phyloP scores from a whole-genome alignment of 2,113 vertebrate species.

The Hippocampus zosterae region DNA sequence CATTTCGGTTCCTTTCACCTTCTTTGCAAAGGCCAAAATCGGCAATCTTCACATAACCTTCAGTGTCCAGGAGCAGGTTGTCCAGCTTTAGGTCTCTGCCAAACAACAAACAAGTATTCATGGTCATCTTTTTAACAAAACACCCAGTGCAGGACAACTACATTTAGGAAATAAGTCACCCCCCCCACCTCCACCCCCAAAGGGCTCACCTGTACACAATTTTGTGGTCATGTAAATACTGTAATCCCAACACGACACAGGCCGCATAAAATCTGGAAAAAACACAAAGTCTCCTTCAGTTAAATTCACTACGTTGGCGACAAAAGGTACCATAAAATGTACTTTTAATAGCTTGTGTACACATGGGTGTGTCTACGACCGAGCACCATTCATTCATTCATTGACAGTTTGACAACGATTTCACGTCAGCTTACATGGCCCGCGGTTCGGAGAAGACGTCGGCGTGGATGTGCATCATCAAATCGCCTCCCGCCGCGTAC shows the following conservation, averaged over 20 bases:
- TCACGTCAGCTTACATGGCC: conserved; percentile 80
- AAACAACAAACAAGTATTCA: background rate
- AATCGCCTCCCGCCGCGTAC: conserved; percentile 95
- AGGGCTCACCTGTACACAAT: conserved; percentile 94
- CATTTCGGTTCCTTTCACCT: conserved; percentile 69
- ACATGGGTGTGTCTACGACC: too few relatives aligned
- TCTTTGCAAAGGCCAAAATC: conserved; percentile 99
- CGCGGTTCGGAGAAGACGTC: conserved; percentile 97
- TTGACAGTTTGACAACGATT: too few relatives aligned
- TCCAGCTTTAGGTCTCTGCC: conserved; percentile 96
- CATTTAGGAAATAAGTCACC: background rate
- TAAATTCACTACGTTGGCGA: background rate
- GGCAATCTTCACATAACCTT: conserved; percentile 98
- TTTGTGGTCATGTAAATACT: conserved; percentile 96
- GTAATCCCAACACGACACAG: conserved; percentile 94
- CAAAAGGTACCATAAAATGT: too few relatives aligned
- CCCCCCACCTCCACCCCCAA: too few relatives aligned
- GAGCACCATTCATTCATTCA: too few relatives aligned
- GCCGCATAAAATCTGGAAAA: conserved; percentile 90
- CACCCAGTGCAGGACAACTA: background rate
- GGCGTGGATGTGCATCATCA: conserved; percentile 99
- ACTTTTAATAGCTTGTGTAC: too few relatives aligned
- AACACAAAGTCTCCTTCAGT: background rate
- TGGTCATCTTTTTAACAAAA: background rate
- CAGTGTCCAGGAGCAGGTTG: conserved; percentile 94